A percentile compares a stretch with the other conserved stretches of the same genome.
These are phyloP conservation scores for Hylaeus anthracinus DNA, from an alignment of 1,140 invertebrate genomes.

Conservation along the genomic window DNA sequence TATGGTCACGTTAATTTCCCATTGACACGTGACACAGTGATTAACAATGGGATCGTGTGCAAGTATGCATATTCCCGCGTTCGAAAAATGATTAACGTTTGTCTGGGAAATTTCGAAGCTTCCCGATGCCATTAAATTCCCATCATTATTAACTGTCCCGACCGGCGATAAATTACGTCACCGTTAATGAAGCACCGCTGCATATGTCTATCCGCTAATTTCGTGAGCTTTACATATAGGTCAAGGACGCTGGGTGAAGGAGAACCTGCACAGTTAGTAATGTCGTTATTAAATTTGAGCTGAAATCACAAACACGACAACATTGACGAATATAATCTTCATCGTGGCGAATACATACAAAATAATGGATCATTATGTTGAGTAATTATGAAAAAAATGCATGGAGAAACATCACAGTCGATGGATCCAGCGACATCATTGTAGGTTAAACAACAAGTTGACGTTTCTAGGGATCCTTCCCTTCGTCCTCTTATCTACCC, in stretches of 20 bases:
- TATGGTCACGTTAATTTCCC: slow-evolving; percentile 14
- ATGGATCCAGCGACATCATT: background rate
- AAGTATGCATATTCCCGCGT: background rate
- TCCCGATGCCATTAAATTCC: slow-evolving; percentile 28
- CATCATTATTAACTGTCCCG: slow-evolving; percentile 40
- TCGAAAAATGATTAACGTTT: slow-evolving; percentile 38
- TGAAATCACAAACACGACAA: slow-evolving; percentile 48
- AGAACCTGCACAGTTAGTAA: slow-evolving; percentile 26
- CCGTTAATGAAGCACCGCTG: slow-evolving; percentile 32
- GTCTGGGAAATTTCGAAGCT: slow-evolving; percentile 32
- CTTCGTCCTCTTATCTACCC: slow-evolving; percentile 50
- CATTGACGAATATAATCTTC: slow-evolving; percentile 59
- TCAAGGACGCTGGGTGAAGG: slow-evolving; percentile 26
- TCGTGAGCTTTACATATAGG: slow-evolving; percentile 29
- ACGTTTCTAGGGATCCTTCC: slow-evolving; percentile 42
- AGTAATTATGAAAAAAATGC: no score
- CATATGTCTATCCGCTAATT: slow-evolving; percentile 33
- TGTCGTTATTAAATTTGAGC: slow-evolving; percentile 48
- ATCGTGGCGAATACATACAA: background rate
- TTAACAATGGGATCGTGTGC: background rate
- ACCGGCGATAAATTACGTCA: slow-evolving; percentile 29
- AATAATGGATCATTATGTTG: slow-evolving; percentile 29
- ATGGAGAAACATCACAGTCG: no score
- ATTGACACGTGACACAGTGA: background rate
- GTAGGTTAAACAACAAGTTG: slow-evolving; percentile 51